Conservation (phyloP, 2,888 invertebrate species). For the Pteria penguin region DNA sequence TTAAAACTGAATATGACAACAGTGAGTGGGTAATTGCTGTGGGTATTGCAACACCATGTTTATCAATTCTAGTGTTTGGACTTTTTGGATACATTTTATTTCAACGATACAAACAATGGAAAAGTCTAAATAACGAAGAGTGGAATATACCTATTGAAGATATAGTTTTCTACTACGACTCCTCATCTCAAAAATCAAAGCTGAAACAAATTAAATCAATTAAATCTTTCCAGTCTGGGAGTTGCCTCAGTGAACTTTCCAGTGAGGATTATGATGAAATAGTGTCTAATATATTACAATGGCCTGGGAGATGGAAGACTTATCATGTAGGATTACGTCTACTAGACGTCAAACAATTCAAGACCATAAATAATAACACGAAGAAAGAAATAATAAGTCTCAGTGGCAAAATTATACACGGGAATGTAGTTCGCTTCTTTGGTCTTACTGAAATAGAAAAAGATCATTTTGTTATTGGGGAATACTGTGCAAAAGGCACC, state of each 20-base stretch:
- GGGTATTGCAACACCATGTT: constrained; percentile 44
- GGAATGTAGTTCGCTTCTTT: constrained; percentile 70
- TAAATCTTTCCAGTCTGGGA: constrained; percentile 36
- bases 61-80: constrained; percentile 38
- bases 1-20: constrained; percentile 46
- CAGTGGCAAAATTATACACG: constrained; percentile 65
- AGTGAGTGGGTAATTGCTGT: constrained; percentile 64
- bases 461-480: constrained; percentile 64
- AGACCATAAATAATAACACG: constrained; percentile 35
- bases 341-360: constrained; percentile 51
- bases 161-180: constrained; percentile 65
- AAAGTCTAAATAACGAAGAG: constrained; percentile 63
- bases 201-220: constrained; percentile 45
- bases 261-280: constrained; percentile 19
- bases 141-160: constrained; percentile 71
- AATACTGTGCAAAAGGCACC: constrained; percentile 69
- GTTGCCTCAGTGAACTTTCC: background rate
- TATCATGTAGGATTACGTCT: constrained; percentile 61
- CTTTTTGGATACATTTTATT: constrained; percentile 56
- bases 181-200: constrained; percentile 44
- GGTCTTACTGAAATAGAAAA: constrained; percentile 68
- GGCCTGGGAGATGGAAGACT: constrained; percentile 70
- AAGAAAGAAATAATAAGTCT: constrained; percentile 65
- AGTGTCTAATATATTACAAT: constrained; percentile 59
- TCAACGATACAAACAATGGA: constrained; percentile 58